A percentile compares a stretch with the other conserved stretches of the same genome.
phyloP scores from a whole-genome alignment of 2,888 invertebrate species.

The Stratiomys singularior region DNA sequence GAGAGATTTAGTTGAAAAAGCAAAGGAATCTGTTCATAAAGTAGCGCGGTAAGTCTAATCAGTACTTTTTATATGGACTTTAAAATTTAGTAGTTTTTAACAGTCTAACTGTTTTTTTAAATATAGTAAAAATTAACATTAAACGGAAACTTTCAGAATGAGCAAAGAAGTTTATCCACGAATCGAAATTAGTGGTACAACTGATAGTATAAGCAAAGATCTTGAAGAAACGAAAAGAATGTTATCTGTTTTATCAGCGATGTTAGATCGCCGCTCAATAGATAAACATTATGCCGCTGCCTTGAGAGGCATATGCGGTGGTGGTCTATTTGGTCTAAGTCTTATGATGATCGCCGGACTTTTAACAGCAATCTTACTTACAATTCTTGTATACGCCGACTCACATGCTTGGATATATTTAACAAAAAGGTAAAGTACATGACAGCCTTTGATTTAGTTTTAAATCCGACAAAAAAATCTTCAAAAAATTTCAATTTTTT shows the following conservation, averaged over 20 bases:
- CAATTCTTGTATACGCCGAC: constrained; percentile 91
- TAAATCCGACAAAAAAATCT: too few relatives aligned
- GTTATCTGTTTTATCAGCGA: constrained; percentile 68
- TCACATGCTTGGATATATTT: constrained; percentile 98
- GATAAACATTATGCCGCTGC: constrained; percentile 85
- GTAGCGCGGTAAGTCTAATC: constrained; percentile 59
- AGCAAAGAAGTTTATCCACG: constrained; percentile 64
- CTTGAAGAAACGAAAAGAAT: constrained; percentile 64
- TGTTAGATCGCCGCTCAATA: constrained; percentile 84
- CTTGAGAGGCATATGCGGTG: constrained; percentile 82
- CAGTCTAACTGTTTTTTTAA: too few relatives aligned
- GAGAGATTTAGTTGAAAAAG: constrained; percentile 64
- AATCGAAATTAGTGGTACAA: constrained; percentile 61
- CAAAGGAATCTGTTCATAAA: constrained; percentile 62
- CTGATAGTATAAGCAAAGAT: constrained; percentile 63
- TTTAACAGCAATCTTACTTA: constrained; percentile 87
- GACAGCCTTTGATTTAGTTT: too few relatives aligned
- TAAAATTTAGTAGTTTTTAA: too few relatives aligned
- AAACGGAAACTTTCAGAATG: constrained; percentile 57
- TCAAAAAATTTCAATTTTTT: constrained; percentile 18
- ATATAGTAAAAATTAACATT: too few relatives aligned
- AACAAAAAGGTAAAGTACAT: constrained; percentile 77
- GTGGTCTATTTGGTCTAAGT: constrained; percentile 82
- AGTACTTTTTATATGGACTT: constrained; percentile 13
- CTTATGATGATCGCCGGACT: constrained; percentile 90